Evolutionary conservation across 2,113 vertebrate species (phyloP), one percentile per base, ranked within the genome.

Genomic region (Leptosomus discolor): DNA sequence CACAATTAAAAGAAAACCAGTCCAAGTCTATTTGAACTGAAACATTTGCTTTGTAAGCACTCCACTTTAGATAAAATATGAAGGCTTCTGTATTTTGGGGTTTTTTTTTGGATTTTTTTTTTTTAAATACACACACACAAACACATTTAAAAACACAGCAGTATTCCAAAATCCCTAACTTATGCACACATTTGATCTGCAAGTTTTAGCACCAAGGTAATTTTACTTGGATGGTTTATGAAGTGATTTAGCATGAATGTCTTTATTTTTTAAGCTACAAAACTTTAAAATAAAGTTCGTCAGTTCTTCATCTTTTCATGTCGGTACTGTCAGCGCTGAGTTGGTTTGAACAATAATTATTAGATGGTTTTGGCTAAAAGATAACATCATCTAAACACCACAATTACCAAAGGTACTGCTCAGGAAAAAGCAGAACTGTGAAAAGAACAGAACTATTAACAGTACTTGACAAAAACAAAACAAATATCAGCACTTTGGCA

Each of bases 291-390:
- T 67, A 57, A 53, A 96, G 54, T 85, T 92, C 57, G 92, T 96
- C 88, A 78, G 43, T 87, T 97, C 82, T 94, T 46, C 15, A 57
- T 76, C 15, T 96, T 94, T 96, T 54, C 15, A 82, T 76, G 46
- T 96, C 64, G 37, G 30, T 88, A 64, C n/a, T 78, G 74, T 92
- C 5, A 79, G 37, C 12, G 53, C 18, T 36, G 36, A 37, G 20
- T 6, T 85, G 27, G 20, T 54, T 91, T 78, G 39, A 93, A 46
- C n/a, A 95, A 81, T 68, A 96, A 92, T 96, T 96, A 84, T 82
- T 91, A 76, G 68, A 82, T 43, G 56, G 29, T 86, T 96, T 91
- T 92, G 87, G 96, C 58, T 92, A 46, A 96, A 96, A 90, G 63
- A 71, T 82, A 77, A 75, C 86, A 96, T 79, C 53, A 96, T 17